These are phyloP conservation scores for Gallinago nigripennis DNA, from an alignment of 2,797 vertebrate species.

Conservation along the genomic window DNA sequence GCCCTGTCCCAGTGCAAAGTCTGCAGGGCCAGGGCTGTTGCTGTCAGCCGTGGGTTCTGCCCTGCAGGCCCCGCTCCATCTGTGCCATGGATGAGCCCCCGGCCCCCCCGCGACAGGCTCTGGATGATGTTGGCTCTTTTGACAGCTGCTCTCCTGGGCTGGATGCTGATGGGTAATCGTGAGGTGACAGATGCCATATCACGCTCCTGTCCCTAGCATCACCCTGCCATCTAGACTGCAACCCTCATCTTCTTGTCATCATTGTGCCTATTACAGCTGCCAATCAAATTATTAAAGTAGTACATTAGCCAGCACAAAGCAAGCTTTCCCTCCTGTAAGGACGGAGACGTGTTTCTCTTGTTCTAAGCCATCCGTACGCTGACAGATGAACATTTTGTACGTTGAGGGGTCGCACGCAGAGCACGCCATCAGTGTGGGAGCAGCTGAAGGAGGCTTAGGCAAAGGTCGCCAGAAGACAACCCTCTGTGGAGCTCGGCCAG, in stretches of 20 bases:
- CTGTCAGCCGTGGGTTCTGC: not conserved
- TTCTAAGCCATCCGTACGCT: not conserved
- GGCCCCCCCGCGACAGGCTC: not conserved
- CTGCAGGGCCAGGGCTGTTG: not conserved
- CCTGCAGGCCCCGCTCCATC: not conserved
- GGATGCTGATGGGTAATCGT: not conserved
- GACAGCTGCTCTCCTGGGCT: not conserved
- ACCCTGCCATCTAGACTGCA: not conserved
- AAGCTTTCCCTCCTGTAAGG: not conserved
- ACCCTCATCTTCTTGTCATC: not conserved
- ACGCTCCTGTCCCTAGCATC: not conserved
- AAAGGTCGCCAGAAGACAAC: not conserved
- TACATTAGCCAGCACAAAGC: not conserved
- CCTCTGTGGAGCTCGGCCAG: not conserved
- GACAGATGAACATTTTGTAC: not conserved
- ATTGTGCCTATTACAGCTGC: not conserved
- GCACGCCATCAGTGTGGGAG: not conserved
- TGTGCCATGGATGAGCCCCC: not conserved
- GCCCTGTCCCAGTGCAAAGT: not conserved
- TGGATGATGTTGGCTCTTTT: not conserved
- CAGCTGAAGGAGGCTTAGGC: not conserved
- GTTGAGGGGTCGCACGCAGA: not conserved
- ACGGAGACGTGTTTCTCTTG: not conserved
- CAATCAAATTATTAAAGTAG: not conserved
- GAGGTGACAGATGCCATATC: not conserved